Percentiles rank a stretch among this genome's conserved stretches.
Conservation (phyloP, 2,113 vertebrate genomes). For the Centrocercus urophasianus region DNA sequence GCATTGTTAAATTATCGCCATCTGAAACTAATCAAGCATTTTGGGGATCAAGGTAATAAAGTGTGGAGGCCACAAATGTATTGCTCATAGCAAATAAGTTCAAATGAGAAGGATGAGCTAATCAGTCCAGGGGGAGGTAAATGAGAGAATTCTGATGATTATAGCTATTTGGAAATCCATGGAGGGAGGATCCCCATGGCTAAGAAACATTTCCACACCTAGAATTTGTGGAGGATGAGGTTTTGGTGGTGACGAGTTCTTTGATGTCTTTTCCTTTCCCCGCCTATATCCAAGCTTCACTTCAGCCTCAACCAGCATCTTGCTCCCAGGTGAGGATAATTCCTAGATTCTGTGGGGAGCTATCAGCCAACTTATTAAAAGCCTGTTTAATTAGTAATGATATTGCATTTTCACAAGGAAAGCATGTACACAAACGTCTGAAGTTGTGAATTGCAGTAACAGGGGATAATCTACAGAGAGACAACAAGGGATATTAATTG, state of each 20-base stretch:
- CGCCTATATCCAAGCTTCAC: constrained; percentile 55
- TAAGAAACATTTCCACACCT: constrained; percentile 68
- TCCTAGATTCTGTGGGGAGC: constrained; percentile 40
- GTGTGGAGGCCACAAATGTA: neutral
- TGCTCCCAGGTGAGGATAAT: constrained; percentile 66
- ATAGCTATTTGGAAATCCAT: constrained; percentile 48
- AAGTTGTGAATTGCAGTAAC: constrained; percentile 42
- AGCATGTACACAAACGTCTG: constrained; percentile 48
- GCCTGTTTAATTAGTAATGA: constrained; percentile 59
- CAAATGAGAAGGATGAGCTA: constrained; percentile 58
- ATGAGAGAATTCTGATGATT: constrained; percentile 62
- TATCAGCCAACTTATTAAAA: constrained; percentile 55
- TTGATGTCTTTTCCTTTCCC: constrained; percentile 61
- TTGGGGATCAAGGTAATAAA: constrained; percentile 6
- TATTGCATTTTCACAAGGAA: constrained; percentile 56
- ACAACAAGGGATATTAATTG: constrained; percentile 23
- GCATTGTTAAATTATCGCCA: neutral
- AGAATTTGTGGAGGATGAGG: constrained; percentile 67
- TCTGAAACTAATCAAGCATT: constrained; percentile 14
- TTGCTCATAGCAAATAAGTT: constrained; percentile 16
- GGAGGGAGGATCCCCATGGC: constrained; percentile 54
- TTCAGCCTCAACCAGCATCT: constrained; percentile 50
- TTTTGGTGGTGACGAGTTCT: constrained; percentile 54
- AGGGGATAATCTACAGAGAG: constrained; percentile 54
- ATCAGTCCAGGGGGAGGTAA: constrained; percentile 50